Base-by-base conservation (phyloP, 1,140 invertebrate species). In the Branchinecta lynchi region DNA sequence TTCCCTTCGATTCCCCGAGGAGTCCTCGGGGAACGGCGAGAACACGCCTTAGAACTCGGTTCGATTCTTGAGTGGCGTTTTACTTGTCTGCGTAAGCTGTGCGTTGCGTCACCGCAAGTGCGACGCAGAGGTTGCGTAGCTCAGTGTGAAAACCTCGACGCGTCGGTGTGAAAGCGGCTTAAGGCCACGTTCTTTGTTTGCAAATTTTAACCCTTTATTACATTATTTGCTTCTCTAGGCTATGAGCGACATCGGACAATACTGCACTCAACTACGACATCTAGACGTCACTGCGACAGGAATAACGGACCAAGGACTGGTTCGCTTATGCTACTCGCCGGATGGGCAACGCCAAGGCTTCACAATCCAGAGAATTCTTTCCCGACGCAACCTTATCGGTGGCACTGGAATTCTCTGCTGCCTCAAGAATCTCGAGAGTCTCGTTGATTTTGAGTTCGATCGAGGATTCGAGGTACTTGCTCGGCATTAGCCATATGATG, bases 251-350 rank as follows among this genome's bases (percentile, higher is more conserved):
- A 76, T 78, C 9, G 74, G 75, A 3, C 21, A 71, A 8, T 51
- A 73, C 43, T 78, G 77, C 69, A 70, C 73, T 2, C 60, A 75
- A 32, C 66, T 78, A 9, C 66, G 69, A 20, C 75, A 77, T 9
- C 72, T 78, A 32, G 76, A 78, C 69, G 46, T 78, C 8, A 73
- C 73, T 8, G 73, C 75, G 3, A 78, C 77, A 0, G 72, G 73
- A 8, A 73, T 77, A 21, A 75, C 75, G 43, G 77, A 78, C 73
- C 67, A 73, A 21, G 77, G 77, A 15, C 65, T 78, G 0, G 68
- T 73, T 9, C 72, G 70, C 8, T 72, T 77, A 9, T 76, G 74
- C 65, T 51, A 72, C 3, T 65, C 70, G 8, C 51, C 68, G 8
- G 74, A 74, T 70, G 75, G 74, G 12, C n/a, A 68, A 20, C 51